A percentile compares a stretch with the other conserved stretches of the same genome.
Evolutionary conservation across 2,888 invertebrate genomes (phyloP).

Genomic region (Drosophila barbarae): DNA sequence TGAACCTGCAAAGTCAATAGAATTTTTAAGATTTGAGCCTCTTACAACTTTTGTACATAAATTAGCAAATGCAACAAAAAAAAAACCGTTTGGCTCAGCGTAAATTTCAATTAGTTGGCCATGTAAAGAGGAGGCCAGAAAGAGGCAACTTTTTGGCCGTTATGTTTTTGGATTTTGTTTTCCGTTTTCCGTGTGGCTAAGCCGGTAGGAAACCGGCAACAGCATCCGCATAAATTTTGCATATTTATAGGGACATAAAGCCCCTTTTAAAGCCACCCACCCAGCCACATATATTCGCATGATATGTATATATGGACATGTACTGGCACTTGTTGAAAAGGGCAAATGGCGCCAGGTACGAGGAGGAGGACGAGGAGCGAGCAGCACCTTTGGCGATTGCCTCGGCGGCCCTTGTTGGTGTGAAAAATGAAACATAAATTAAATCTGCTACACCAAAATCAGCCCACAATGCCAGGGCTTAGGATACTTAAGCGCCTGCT

Average conservation of each 20-base stretch:
- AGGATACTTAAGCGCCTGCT: slow-evolving; percentile 28
- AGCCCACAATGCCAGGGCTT: slow-evolving; percentile 39
- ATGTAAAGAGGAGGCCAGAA: slow-evolving; percentile 22
- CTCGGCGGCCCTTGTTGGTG: slow-evolving; percentile 30
- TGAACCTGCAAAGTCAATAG: slow-evolving; percentile 15
- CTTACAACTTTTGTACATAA: slow-evolving; percentile 7
- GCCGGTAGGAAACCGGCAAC: slow-evolving; percentile 22
- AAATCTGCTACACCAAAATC: slow-evolving; percentile 43
- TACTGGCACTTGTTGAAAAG: slow-evolving; percentile 37
- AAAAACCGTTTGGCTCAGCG: slow-evolving; percentile 55
- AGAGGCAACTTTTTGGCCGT: slow-evolving; percentile 24
- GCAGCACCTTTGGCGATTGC: slow-evolving; percentile 42
- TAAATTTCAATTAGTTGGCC: slow-evolving; percentile 69
- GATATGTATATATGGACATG: slow-evolving; percentile 9
- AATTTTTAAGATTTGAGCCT: slow-evolving; percentile 29
- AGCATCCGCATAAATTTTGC: slow-evolving; percentile 46
- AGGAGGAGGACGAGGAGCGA: neutral
- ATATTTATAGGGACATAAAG: slow-evolving; percentile 49
- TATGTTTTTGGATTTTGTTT: slow-evolving; percentile 13
- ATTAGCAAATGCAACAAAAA: slow-evolving; percentile 6
- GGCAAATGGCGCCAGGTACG: slow-evolving; percentile 5
- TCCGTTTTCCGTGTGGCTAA: slow-evolving; percentile 17
- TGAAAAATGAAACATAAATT: slow-evolving; percentile 51
- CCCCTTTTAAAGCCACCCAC: slow-evolving; percentile 17
- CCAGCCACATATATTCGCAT: slow-evolving; percentile 1